These are phyloP conservation scores for Myodes glareolus DNA, from an alignment of 2,113 vertebrate genomes.

Conservation along the genomic window DNA sequence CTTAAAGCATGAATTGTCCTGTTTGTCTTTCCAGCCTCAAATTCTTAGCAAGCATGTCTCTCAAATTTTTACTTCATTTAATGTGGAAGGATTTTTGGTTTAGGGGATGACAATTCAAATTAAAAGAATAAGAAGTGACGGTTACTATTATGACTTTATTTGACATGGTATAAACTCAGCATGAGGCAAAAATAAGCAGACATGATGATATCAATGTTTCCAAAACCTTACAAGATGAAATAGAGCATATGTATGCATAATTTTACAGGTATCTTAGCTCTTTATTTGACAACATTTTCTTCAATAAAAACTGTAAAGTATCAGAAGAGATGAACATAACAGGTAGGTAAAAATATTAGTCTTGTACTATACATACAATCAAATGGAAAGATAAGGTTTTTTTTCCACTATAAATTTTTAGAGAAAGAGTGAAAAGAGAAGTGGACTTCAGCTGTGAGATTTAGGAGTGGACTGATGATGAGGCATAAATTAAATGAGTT, in stretches of 20 bases:
- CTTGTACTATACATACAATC: not conserved
- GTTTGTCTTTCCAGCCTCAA: conserved; percentile 37
- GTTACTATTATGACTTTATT: conserved; percentile 55
- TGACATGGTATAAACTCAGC: not conserved
- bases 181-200: not conserved
- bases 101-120: conserved; percentile 57
- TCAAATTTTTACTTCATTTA: conserved; percentile 48
- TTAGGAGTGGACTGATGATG: not conserved
- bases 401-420: not conserved
- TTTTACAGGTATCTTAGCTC: not conserved
- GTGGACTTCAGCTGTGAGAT: not conserved
- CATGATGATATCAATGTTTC: conserved; percentile 33
- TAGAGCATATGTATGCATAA: not conserved
- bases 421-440: not conserved
- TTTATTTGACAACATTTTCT: not conserved
- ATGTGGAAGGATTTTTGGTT: conserved; percentile 18
- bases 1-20: not conserved
- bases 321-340: not conserved
- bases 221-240: conserved; percentile 6
- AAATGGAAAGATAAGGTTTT: not conserved
- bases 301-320: not conserved
- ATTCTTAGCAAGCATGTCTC: conserved; percentile 10
- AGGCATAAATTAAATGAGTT: not conserved
- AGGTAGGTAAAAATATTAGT: not conserved
- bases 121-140: conserved; percentile 49